A percentile compares a stretch with the other conserved stretches of the same genome.
These are phyloP conservation scores for Limnephilus auricula DNA, from an alignment of 2,888 invertebrate genomes.

Conservation along the genomic window DNA sequence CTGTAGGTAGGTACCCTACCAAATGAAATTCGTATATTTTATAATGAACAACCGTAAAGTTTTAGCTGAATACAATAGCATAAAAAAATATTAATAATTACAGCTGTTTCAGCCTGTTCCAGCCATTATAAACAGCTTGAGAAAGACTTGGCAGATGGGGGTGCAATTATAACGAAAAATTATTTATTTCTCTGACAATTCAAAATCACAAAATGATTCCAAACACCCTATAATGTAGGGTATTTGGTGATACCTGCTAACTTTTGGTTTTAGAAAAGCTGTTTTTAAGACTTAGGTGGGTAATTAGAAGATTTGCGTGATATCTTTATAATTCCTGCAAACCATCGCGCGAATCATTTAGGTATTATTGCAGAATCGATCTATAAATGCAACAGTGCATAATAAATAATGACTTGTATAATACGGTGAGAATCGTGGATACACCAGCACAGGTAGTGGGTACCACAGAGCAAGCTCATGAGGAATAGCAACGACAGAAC, in stretches of 20 bases:
- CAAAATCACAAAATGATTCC: neutral
- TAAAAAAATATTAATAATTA: too few species aligned
- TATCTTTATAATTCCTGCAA: constrained; percentile 7
- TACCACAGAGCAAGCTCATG: neutral
- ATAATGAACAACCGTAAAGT: too few species aligned
- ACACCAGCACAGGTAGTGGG: neutral
- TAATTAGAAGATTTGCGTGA: neutral
- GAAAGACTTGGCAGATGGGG: neutral
- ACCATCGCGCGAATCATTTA: constrained; percentile 5
- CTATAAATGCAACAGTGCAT: constrained; percentile 51
- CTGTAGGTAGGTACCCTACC: too few species aligned
- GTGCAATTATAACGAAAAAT: too few species aligned
- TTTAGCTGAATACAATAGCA: too few species aligned
- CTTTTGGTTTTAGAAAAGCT: neutral
- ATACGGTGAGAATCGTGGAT: neutral
- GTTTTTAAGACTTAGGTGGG: neutral
- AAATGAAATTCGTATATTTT: too few species aligned
- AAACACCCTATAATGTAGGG: too few species aligned
- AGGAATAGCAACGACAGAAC: constrained; percentile 15
- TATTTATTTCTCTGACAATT: neutral
- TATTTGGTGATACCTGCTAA: neutral
- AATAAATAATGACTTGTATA: constrained; percentile 28
- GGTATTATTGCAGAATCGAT: constrained; percentile 13
- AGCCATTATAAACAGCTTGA: too few species aligned
- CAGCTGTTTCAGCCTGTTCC: too few species aligned